These are phyloP conservation scores for Dendrocopos noguchii DNA, from an alignment of 2,113 vertebrate species.

Conservation along the genomic window DNA sequence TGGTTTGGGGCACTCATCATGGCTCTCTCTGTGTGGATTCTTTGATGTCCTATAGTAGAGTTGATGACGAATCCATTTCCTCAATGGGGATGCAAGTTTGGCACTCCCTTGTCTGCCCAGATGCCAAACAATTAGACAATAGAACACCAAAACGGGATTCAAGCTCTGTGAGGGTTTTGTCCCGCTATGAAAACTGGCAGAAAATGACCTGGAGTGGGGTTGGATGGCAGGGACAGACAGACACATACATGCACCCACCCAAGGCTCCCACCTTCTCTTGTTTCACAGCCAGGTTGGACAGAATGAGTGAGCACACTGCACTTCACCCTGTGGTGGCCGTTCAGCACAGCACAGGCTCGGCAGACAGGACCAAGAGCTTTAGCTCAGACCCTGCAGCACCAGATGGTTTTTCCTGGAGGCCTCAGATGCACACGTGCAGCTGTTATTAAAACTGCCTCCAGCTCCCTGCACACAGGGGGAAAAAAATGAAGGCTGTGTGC, in stretches of 20 bases:
- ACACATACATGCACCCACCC: fast-evolving
- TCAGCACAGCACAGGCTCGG: background rate
- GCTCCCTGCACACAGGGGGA: background rate
- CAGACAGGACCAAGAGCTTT: background rate
- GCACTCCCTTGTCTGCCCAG: background rate
- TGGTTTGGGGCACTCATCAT: background rate
- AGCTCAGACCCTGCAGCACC: background rate
- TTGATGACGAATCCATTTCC: constrained; percentile 32
- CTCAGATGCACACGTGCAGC: constrained; percentile 45
- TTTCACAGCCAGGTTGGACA: background rate
- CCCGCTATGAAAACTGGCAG: background rate
- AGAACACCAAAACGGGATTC: background rate
- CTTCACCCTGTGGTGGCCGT: background rate
- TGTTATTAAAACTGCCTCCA: constrained; percentile 40
- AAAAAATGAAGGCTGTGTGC: background rate
- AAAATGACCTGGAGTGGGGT: background rate
- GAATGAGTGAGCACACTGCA: fast-evolving
- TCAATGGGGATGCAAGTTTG: background rate
- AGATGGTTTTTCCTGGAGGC: constrained; percentile 44
- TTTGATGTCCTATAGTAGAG: constrained; percentile 8
- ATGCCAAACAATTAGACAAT: constrained; percentile 18
- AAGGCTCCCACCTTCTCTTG: background rate
- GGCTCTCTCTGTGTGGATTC: background rate
- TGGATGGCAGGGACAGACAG: background rate
- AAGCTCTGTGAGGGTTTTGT: background rate